A percentile compares a stretch with the other conserved stretches of the same genome.
Evolutionary conservation across 1,140 invertebrate genomes (phyloP).

Genomic region (Linepithema humile): DNA sequence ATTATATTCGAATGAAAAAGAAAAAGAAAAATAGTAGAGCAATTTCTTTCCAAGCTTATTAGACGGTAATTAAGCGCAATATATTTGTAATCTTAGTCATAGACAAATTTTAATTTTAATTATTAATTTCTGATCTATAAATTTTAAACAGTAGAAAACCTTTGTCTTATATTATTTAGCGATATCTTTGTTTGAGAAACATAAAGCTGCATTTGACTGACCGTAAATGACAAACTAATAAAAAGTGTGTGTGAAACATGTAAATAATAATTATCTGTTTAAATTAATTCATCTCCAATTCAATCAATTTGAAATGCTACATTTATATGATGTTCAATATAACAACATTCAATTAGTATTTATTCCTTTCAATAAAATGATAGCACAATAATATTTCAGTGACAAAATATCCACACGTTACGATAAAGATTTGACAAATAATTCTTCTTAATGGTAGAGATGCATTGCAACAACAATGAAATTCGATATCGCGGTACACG

Average conservation of each 20-base stretch:
- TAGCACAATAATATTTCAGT: neutral
- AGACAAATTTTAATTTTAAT: neutral
- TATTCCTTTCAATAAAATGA: neutral
- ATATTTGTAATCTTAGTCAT: neutral
- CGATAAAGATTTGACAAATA: neutral
- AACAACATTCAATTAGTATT: neutral
- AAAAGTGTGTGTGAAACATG: neutral
- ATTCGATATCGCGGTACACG: slow-evolving; percentile 21
- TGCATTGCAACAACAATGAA: slow-evolving; percentile 22
- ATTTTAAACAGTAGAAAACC: neutral
- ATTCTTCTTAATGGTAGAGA: neutral
- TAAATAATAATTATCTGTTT: neutral
- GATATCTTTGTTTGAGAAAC: neutral
- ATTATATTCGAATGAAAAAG: slow-evolving; percentile 19
- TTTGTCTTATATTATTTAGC: neutral
- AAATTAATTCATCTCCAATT: neutral
- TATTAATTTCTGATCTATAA: neutral
- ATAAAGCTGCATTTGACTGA: neutral
- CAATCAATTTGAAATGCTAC: neutral
- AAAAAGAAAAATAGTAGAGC: slow-evolving; percentile 25
- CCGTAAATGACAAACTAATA: neutral
- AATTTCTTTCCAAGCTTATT: slow-evolving; percentile 50
- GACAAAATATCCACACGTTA: neutral
- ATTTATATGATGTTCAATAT: neutral
- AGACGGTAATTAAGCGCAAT: slow-evolving; percentile 35